Conservation (phyloP, 2,113 vertebrate species). For the Callipepla squamata region DNA sequence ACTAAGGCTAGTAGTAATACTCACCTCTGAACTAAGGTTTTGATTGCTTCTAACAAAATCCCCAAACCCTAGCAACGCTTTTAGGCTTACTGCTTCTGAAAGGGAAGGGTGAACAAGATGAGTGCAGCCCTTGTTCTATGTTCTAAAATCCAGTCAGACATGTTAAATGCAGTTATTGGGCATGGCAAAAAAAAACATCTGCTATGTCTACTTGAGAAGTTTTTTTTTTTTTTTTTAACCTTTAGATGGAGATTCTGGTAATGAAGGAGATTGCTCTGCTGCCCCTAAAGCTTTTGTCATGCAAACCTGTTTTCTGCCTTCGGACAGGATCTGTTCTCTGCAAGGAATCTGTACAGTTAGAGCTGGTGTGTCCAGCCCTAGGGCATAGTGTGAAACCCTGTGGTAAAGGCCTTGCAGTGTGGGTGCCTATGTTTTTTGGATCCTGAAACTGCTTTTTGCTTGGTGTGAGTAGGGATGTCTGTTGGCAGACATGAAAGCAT, state of each 20-base stretch:
- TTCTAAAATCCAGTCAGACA: neutral
- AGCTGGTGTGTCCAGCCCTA: accelerated
- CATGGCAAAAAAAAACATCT: neutral
- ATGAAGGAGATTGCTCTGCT: neutral
- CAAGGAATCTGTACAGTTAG: neutral
- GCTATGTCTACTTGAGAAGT: neutral
- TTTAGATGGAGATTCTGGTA: neutral
- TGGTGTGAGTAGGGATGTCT: neutral
- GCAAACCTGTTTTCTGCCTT: neutral
- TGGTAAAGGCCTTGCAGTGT: neutral
- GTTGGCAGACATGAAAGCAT: neutral
- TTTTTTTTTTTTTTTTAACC: neutral
- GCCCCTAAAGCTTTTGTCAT: neutral
- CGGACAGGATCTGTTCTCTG: neutral
- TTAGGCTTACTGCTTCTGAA: neutral
- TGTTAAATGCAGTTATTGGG: neutral
- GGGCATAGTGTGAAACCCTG: accelerated
- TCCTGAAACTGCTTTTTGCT: constrained; percentile 20
- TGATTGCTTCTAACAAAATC: neutral
- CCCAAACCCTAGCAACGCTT: neutral
- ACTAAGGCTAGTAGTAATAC: neutral
- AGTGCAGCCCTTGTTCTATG: neutral
- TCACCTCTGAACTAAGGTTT: neutral
- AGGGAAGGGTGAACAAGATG: neutral
- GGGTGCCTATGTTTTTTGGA: neutral